phyloP scores from a whole-genome alignment of 2,797 vertebrate genomes.

The Melanotaenia maccullochi region DNA sequence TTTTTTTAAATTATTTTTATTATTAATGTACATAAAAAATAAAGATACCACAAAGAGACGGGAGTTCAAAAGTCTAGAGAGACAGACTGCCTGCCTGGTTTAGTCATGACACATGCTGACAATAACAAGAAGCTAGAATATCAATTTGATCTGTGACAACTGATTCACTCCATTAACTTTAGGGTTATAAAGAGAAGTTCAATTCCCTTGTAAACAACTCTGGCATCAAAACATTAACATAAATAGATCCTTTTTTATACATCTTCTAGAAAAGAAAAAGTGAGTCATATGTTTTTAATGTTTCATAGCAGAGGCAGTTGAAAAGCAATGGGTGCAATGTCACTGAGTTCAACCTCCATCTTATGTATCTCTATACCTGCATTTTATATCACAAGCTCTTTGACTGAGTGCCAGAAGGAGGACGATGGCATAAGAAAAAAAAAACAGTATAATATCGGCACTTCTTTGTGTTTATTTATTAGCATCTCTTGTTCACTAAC shows the following conservation, averaged over 20 bases:
- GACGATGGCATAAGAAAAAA: not conserved
- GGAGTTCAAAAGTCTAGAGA: not conserved
- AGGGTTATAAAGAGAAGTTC: slow-evolving; percentile 54
- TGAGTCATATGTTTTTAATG: slow-evolving; percentile 60
- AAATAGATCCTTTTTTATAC: slow-evolving; percentile 29
- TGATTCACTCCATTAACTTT: slow-evolving; percentile 49
- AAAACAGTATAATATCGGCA: not conserved
- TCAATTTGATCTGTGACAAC: slow-evolving; percentile 21
- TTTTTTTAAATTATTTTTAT: not conserved
- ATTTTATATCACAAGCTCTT: slow-evolving; percentile 19
- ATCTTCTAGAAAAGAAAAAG: slow-evolving; percentile 22
- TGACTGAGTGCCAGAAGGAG: slow-evolving; percentile 28
- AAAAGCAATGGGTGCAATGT: slow-evolving; percentile 15
- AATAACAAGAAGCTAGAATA: slow-evolving; percentile 52
- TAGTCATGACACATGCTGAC: slow-evolving; percentile 42
- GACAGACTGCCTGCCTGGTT: not conserved
- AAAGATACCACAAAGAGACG: not conserved
- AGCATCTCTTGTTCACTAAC: slow-evolving; percentile 37
- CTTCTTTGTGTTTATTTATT: slow-evolving; percentile 12
- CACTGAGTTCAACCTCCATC: slow-evolving; percentile 9
- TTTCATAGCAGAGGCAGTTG: slow-evolving; percentile 22
- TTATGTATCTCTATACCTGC: slow-evolving; percentile 41
- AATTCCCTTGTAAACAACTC: slow-evolving; percentile 16
- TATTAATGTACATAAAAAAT: not conserved
- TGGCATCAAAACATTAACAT: slow-evolving; percentile 38